Evolutionary conservation across 2,113 vertebrate species (phyloP), one percentile per base, ranked within the genome.

Genomic region (Hypocryptadius cinnamomeus): DNA sequence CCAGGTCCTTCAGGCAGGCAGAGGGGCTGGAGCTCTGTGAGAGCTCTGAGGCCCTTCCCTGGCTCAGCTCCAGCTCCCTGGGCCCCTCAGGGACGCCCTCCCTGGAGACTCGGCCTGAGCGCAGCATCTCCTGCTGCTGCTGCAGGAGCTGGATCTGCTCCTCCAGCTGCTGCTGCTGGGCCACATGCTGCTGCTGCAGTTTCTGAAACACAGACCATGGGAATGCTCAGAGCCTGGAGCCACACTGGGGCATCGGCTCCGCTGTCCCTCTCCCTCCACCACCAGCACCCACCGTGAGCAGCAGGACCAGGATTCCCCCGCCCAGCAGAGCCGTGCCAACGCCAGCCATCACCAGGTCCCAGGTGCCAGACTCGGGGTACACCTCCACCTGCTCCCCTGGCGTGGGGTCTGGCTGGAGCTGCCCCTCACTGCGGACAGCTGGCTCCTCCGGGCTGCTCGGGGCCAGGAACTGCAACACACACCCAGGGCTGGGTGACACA

Each of bases 241-340:
- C 24, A 44, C 2, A 4, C 53, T 3, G 10, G 16, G n/a, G 16
- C 63, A 25, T 17, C 0, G 5, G 45, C 33, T 24, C 22, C 0
- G 1, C 44, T 35, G n/a, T 13, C 70, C 21, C 54, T 31, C 7
- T 4, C 30, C 70, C 54, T 16, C 15, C 74, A 30, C 5, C 3
- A 3, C 23, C 64, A 20, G 30, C 83, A 90, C 96, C 96, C 90
- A 98, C 98, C 76, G 61, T 92, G 25, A 97, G 96, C 84, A 99
- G 31, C 5, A 98, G 95, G 44, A 98, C 94, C 48, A 98, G 97
- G 68, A 99, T 40, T 94, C 98, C 99, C 9, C 98, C 98, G 1
- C 98, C 99, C 63, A 99, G 95, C 89, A 99, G 96, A 33, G 98
- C 80, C 0, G 98, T 98, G 78, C 98, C 89, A 0, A 98, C 31